These are phyloP conservation scores for Athetis lepigone DNA, from an alignment of 2,888 invertebrate genomes.

Conservation along the genomic window DNA sequence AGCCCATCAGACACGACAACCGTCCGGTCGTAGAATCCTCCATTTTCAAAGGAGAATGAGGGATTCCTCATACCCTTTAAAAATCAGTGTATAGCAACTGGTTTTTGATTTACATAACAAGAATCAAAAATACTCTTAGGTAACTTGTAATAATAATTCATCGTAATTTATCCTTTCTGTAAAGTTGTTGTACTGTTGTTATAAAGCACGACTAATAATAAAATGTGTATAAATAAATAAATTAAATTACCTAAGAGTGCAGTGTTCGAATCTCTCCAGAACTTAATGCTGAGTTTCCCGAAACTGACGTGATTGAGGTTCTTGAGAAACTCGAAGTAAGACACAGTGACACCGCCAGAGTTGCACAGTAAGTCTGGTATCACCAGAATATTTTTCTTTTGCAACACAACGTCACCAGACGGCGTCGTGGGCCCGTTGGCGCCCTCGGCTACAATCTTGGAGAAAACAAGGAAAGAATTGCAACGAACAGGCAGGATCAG, in stretches of 20 bases:
- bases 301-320: conserved; percentile 97
- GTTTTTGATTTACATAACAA: no score
- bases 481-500: not conserved
- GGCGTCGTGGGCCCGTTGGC: conserved; percentile 98
- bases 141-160: no score
- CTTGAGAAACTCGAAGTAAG: conserved; percentile 97
- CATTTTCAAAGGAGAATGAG: no score
- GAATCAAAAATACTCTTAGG: no score
- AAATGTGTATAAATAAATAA: not conserved
- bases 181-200: no score
- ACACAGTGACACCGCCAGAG: conserved; percentile 97
- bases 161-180: no score
- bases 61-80: no score
- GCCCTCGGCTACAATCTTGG: conserved; percentile 95
- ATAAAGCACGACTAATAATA: no score
- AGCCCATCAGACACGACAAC: no score
- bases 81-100: no score
- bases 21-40: no score
- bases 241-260: conserved; percentile 92
- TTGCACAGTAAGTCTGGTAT: conserved; percentile 95
- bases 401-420: conserved; percentile 94
- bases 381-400: conserved; percentile 93
- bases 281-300: conserved; percentile 96
- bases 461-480: not conserved
- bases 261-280: conserved; percentile 96